Base-by-base conservation (phyloP, 2,113 vertebrate genomes). In the Ammodytes dubius region DNA sequence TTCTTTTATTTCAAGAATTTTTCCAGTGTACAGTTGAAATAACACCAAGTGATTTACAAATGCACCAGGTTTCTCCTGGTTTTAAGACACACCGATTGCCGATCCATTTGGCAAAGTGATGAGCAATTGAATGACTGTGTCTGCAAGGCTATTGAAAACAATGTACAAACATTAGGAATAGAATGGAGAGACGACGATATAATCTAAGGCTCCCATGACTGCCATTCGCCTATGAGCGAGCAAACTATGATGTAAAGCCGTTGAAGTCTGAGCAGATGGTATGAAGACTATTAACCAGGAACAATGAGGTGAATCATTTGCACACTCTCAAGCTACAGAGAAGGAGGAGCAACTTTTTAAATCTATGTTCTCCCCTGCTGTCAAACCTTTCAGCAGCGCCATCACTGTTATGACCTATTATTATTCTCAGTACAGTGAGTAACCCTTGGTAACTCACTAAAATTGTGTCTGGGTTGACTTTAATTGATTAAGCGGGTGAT, bases 191-290 rank as follows among this genome's bases (percentile, higher is more conserved):
- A n/a, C n/a, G n/a, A n/a, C n/a, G n/a, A n/a, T n/a, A n/a, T n/a
- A n/a, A n/a, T n/a, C n/a, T n/a, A n/a, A n/a, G n/a, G n/a, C n/a
- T n/a, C n/a, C 43, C 60, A 5, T 66, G 42, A 66, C 47, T 58
- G 43, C 72, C 83, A 79, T 79, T 77, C 78, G 84, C 68, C 73
- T 74, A 58, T 42, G 49, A 74, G 74, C 71, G 53, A 67, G 64
- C 52, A 77, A 79, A 80, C 14, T 45, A 74, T 59, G 72, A 86
- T 85, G 81, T 76, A 58, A 69, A 64, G 67, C 57, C 50, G 35
- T 65, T 80, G 60, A 77, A 77, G 78, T 87, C 70, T 59, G 82
- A 91, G 69, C 91, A 92, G 86, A 83, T 89, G 87, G 86, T 74
- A 19, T 52, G 35, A 74, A 53, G 59, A 71, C 81, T 77, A 79